Conservation (phyloP, 2,888 invertebrate genomes). For the Ganaspis brasiliensis region DNA sequence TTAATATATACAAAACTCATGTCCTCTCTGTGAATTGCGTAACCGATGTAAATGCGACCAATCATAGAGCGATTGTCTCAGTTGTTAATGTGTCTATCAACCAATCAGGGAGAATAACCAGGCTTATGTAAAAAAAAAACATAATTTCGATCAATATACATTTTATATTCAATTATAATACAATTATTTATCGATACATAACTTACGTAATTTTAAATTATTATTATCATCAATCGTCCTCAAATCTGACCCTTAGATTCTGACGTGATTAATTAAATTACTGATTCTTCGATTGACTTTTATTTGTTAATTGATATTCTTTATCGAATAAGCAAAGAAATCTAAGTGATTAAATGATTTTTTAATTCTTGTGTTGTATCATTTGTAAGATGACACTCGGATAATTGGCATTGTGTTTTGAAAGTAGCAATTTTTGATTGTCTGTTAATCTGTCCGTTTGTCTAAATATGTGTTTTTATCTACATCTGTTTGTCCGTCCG, state of each 20-base stretch:
- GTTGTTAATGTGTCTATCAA: conserved; percentile 28
- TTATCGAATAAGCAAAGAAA: background rate
- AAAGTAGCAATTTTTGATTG: too few species aligned
- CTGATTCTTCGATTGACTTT: background rate
- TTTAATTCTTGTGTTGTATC: background rate
- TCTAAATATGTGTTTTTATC: too few species aligned
- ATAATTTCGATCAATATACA: background rate
- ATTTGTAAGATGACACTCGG: background rate
- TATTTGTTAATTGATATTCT: background rate
- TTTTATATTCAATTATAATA: background rate
- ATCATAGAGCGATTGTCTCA: conserved; percentile 27
- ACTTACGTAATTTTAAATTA: conserved; percentile 1
- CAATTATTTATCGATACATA: background rate
- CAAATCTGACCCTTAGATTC: background rate
- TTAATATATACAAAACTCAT: conserved; percentile 40
- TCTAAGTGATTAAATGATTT: background rate
- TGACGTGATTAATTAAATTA: background rate
- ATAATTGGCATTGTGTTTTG: too few species aligned
- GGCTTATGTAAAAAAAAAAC: conserved; percentile 19
- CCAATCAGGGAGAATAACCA: conserved; percentile 9
- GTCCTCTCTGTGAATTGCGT: conserved; percentile 27
- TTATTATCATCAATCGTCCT: background rate
- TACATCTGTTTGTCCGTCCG: too few species aligned
- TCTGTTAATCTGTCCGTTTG: too few species aligned
- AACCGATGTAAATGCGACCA: conserved; percentile 38